Evolutionary conservation across 2,888 invertebrate species (phyloP).

Genomic region (Philaethria dido): DNA sequence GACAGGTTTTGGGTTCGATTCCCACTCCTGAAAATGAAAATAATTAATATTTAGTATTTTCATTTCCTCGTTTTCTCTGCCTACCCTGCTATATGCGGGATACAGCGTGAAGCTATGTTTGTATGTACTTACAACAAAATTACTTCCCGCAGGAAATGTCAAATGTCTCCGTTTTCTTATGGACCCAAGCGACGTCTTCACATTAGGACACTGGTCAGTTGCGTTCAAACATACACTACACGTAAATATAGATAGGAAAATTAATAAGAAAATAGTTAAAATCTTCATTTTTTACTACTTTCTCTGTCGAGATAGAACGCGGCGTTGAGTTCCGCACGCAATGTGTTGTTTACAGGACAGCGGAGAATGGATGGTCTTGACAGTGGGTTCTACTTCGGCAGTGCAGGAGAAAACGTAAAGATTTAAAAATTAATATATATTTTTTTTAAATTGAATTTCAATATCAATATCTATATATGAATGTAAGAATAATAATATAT

Average conservation of each 20-base stretch:
- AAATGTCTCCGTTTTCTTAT: constrained; percentile 67
- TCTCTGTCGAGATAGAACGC: background rate
- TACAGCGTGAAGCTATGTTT: no score
- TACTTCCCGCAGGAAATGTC: constrained; percentile 65
- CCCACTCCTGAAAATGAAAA: no score
- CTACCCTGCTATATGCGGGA: no score
- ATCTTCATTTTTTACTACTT: constrained; percentile 1
- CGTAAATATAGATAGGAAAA: constrained; percentile 45
- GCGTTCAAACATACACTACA: constrained; percentile 46
- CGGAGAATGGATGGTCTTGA: no score
- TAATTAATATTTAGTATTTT: no score
- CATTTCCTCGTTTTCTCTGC: no score
- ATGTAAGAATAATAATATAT: background rate
- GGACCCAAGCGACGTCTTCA: constrained; percentile 56
- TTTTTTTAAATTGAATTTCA: no score
- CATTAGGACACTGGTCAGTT: constrained; percentile 62
- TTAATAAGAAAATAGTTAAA: background rate
- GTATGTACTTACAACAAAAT: constrained; percentile 63
- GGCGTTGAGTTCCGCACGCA: background rate
- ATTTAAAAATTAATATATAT: no score
- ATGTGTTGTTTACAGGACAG: background rate
- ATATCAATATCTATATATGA: no score
- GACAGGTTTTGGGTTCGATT: no score
- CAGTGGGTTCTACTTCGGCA: background rate
- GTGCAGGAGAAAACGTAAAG: no score